Base-by-base conservation (phyloP, 2,888 invertebrate genomes). In the Phortica okadai region DNA sequence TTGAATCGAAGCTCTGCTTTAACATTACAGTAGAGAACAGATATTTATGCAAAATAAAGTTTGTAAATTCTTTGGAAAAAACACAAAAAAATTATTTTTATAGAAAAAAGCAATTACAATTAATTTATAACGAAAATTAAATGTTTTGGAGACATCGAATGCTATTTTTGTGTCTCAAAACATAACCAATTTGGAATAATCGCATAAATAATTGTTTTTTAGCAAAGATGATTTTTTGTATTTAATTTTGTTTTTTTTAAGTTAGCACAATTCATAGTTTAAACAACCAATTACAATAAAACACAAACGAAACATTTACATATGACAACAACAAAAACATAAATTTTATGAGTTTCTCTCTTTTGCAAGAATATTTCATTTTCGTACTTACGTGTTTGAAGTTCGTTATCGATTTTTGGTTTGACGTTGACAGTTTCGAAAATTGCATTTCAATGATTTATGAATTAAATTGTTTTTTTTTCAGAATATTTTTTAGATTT, bases 1-100 rank as follows among this genome's bases (percentile, higher is more conserved):
- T 81, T 88, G 84, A 83, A 89, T 89, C 89, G 89, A 89, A 89
- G 89, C 89, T 89, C 89, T 88, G 86, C 86, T 85, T 83, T 85
- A 87, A 89, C 88, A 89, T 89, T 88, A 87, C 89, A 89, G 89
- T 88, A 86, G 83, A 86, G 83, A 64, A 84, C 82, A 83, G 82
- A 83, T 78, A 84, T 67, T 74, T 59, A 78, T 77, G 76, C 77
- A 79, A 80, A 79, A 76, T 66, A 72, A 77, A 73, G 14, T 64
- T 21, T 25, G 50, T 50, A 74, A 44, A 67, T 62, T 44, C 8
- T 54, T 16, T 45, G 10, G n/a, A 67, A 6, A 6, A 42, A 44
- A 62, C n/a, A 74, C 25, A 74, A 67, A 67, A 50, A 14, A 6
- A 33, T 16, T 54, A 33, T 14, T 62, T n/a, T 50, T 5, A 41